Percentiles rank a stretch among this genome's conserved stretches.
Conservation (phyloP, 2,113 vertebrate genomes). For the Cercopithecus mona region DNA sequence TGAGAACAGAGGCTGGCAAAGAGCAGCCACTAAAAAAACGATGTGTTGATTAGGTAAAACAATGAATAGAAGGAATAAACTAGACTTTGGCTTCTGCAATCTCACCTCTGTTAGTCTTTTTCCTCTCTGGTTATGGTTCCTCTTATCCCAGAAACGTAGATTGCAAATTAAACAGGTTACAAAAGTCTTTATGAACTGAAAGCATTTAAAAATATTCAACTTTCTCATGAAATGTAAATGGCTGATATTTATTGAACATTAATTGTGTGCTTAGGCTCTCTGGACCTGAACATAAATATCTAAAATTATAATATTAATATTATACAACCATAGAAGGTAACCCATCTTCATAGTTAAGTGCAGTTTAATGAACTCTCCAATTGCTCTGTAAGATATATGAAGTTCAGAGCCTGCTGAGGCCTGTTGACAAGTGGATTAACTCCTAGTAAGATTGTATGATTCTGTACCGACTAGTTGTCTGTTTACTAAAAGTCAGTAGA, state of each 20-base stretch:
- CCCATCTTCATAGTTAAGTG: neutral
- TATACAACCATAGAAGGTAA: neutral
- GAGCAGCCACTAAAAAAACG: neutral
- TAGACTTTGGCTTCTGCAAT: neutral
- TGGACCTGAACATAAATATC: neutral
- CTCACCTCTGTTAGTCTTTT: neutral
- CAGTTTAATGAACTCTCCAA: neutral
- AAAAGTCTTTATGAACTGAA: neutral
- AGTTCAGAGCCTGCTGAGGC: neutral
- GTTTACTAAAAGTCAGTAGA: neutral
- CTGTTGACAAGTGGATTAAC: neutral
- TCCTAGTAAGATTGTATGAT: neutral
- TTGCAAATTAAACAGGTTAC: neutral
- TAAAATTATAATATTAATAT: neutral
- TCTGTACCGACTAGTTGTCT: neutral
- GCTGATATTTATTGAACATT: neutral
- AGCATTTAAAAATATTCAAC: constrained; percentile 9
- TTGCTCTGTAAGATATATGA: neutral
- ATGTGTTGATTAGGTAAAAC: neutral
- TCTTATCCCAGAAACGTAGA: neutral
- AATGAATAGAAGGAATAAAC: neutral
- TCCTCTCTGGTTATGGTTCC: neutral
- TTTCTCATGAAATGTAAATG: neutral
- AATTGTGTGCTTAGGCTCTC: neutral
- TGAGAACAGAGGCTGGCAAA: neutral